Evolutionary conservation across 92 coral and sea anemone genomes (phyloP).

Genomic region (Isaurus tuberculatus): DNA sequence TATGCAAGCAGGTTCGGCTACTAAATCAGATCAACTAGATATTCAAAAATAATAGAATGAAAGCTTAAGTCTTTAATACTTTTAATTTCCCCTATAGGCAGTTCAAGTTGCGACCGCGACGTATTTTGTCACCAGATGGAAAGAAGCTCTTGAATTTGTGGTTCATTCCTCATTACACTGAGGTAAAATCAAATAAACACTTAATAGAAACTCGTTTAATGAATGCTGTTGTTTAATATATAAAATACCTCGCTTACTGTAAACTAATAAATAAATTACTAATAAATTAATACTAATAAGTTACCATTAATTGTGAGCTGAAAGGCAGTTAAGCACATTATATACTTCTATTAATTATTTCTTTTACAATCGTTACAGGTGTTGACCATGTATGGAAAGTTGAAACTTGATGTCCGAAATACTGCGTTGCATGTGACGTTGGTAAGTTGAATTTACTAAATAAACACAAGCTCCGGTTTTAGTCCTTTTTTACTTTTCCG

Average conservation of each 20-base stretch:
- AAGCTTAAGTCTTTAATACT: no score
- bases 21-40: no score
- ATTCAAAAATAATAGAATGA: no score
- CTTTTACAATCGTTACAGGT: conserved; percentile 49
- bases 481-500: no score
- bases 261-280: no score
- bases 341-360: neutral
- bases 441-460: conserved; percentile 58
- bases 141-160: conserved; percentile 85
- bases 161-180: conserved; percentile 95
- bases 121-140: conserved; percentile 84
- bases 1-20: no score
- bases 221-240: no score
- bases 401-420: conserved; percentile 71
- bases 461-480: neutral
- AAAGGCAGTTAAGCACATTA: no score
- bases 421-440: conserved; percentile 76
- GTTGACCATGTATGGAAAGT: conserved; percentile 76
- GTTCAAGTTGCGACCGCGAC: conserved; percentile 85
- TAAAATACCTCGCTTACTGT: no score
- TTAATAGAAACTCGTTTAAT: no score
- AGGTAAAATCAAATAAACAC: conserved; percentile 60
- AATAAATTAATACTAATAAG: no score
- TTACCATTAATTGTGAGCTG: no score
- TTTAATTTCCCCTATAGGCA: conserved; percentile 53